These are phyloP conservation scores for Torymus tubicola DNA, from an alignment of 2,888 invertebrate genomes.

Conservation along the genomic window DNA sequence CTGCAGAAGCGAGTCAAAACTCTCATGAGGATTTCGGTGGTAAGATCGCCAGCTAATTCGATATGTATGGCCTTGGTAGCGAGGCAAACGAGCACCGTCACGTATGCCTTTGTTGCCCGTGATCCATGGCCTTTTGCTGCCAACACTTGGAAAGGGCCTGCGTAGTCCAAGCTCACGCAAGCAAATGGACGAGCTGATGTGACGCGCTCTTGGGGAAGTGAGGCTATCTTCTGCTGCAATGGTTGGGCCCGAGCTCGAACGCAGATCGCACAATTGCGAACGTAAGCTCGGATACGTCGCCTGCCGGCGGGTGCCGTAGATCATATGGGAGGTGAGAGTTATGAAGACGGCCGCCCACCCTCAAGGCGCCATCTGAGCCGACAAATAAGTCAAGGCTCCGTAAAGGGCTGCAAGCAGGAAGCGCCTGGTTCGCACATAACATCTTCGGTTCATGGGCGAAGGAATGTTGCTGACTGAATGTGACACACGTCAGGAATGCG, in stretches of 20 bases:
- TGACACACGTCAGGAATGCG: conserved; percentile 1
- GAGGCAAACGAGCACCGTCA: conserved; percentile 63
- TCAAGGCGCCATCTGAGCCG: neutral
- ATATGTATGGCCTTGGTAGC: conserved; percentile 62
- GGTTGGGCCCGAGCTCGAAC: neutral
- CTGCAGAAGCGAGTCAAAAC: conserved; percentile 58
- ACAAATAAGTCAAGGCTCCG: neutral
- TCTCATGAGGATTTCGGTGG: conserved; percentile 58
- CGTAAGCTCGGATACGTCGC: neutral
- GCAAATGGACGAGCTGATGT: neutral
- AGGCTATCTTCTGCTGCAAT: conserved; percentile 28
- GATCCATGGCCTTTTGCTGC: conserved; percentile 36
- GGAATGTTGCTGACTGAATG: neutral
- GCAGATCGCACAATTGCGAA: neutral
- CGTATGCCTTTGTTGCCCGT: conserved; percentile 52
- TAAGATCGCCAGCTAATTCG: conserved; percentile 58
- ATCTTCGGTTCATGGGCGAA: neutral
- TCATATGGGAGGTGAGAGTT: neutral
- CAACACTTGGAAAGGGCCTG: neutral
- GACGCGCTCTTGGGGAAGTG: conserved; percentile 33
- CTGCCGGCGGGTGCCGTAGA: conserved; percentile 7
- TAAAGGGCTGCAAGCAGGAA: neutral
- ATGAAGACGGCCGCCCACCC: conserved; percentile 21
- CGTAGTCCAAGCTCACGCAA: neutral
- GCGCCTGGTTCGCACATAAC: too few relatives aligned